phyloP scores from a whole-genome alignment of 1,140 invertebrate genomes.

The Andrena cerasifolii region DNA sequence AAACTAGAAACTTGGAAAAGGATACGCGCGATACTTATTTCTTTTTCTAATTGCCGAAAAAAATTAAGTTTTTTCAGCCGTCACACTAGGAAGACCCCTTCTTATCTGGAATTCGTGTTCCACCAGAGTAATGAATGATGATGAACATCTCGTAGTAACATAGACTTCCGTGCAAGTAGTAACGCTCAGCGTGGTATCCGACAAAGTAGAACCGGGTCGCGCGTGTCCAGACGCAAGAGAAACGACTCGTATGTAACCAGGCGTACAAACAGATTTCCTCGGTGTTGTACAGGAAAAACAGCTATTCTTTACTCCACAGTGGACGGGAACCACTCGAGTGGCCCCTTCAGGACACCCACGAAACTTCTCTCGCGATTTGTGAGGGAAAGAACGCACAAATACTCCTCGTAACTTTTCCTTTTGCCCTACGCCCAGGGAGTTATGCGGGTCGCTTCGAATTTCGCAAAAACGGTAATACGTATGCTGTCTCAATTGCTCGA shows the following conservation, averaged over 20 bases:
- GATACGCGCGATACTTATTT: no score
- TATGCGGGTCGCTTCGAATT: conserved; percentile 15
- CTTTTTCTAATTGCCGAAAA: no score
- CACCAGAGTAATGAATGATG: no score
- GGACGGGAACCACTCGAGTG: conserved; percentile 15
- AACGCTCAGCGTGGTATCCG: neutral
- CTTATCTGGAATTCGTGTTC: no score
- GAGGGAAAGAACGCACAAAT: neutral
- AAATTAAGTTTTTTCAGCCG: no score
- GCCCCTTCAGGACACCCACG: conserved; percentile 6
- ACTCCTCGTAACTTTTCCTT: neutral
- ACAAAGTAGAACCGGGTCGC: neutral
- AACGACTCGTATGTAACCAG: neutral
- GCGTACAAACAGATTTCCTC: neutral
- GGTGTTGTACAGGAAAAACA: conserved; percentile 22
- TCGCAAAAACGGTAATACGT: neutral
- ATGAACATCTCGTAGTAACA: no score
- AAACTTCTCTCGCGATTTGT: conserved; percentile 18
- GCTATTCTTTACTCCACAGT: conserved; percentile 31
- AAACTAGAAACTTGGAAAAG: no score
- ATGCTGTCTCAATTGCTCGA: neutral
- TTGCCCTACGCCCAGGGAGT: neutral
- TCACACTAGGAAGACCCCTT: no score
- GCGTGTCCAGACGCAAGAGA: conserved; percentile 13
- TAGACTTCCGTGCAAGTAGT: neutral